These are phyloP conservation scores for Meda fulgida DNA, from an alignment of 2,797 vertebrate genomes.

Conservation along the genomic window DNA sequence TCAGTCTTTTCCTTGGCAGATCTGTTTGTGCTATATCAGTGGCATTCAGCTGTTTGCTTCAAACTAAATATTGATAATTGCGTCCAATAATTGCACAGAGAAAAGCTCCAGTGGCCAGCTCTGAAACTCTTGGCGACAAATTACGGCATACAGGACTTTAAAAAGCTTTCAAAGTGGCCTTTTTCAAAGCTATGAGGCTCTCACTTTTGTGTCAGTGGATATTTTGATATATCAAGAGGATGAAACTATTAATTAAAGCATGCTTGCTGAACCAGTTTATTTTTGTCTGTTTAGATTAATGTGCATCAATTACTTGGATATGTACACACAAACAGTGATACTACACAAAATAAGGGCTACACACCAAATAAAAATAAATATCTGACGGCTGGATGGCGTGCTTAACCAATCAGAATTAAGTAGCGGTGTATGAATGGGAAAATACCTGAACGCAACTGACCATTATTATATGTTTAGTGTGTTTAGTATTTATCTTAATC, in stretches of 20 bases:
- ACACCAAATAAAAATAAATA: neutral
- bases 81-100: slow-evolving; percentile 7
- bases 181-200: neutral
- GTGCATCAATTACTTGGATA: neutral
- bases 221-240: neutral
- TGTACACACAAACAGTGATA: neutral
- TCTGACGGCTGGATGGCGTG: neutral
- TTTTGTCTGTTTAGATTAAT: neutral
- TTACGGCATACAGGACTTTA: neutral
- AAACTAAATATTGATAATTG: slow-evolving; percentile 32
- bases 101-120: neutral
- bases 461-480: neutral
- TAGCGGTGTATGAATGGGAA: neutral
- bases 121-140: neutral
- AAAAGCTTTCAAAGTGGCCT: slow-evolving; percentile 18
- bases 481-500: neutral
- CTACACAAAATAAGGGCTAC: neutral
- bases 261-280: neutral
- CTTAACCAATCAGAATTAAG: neutral
- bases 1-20: neutral
- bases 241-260: neutral
- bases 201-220: neutral
- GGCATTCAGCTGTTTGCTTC: slow-evolving; percentile 9
- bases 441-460: neutral
- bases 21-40: slow-evolving; percentile 11